Percentiles rank a stretch among this genome's conserved stretches.
phyloP scores from a whole-genome alignment of 2,113 vertebrate genomes.

The Amia ocellicauda region DNA sequence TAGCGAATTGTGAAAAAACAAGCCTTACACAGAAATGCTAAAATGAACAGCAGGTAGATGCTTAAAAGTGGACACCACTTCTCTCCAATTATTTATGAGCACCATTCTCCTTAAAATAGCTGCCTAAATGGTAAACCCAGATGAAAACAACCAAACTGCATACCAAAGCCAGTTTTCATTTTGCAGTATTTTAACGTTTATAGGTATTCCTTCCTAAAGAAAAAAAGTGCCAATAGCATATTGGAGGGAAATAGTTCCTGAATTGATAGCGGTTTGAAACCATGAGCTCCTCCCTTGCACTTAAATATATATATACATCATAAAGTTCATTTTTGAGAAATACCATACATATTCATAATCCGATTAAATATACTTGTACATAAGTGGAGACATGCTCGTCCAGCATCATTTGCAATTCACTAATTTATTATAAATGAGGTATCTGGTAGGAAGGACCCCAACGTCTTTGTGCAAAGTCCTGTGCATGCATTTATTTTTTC shows the following conservation, averaged over 20 bases:
- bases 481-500: not conserved
- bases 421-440: conserved; percentile 4
- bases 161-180: not conserved
- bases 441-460: not conserved
- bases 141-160: not conserved
- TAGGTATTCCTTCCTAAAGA: too few species aligned
- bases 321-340: not conserved
- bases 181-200: too few species aligned
- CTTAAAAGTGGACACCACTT: not conserved
- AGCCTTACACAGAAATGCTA: not conserved
- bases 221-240: too few species aligned
- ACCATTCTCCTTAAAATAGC: not conserved
- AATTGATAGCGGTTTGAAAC: not conserved
- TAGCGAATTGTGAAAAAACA: too few species aligned
- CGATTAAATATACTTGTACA: conserved; percentile 6
- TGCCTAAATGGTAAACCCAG: not conserved
- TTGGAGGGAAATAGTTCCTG: not conserved
- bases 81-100: too few species aligned
- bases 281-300: not conserved
- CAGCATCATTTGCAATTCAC: not conserved
- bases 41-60: not conserved
- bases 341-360: not conserved
- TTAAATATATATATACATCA: conserved; percentile 1
- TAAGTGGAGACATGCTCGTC: not conserved
- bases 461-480: not conserved